These are phyloP conservation scores for Siphamia tubifer DNA, from an alignment of 2,113 vertebrate genomes.

Conservation along the genomic window DNA sequence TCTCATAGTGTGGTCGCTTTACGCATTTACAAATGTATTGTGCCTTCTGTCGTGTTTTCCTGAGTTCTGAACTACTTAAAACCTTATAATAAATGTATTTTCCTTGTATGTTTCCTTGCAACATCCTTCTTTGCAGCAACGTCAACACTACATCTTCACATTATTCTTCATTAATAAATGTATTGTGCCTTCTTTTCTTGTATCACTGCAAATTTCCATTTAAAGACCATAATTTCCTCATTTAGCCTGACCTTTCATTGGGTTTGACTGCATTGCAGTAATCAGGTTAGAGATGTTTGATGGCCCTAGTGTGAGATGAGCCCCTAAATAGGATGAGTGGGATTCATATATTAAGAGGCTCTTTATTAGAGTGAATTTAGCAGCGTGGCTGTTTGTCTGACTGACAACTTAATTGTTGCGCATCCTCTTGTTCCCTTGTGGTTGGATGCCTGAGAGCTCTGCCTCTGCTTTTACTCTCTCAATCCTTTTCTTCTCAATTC, in stretches of 20 bases:
- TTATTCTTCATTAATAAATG: no score
- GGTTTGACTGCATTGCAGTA: conserved; percentile 54
- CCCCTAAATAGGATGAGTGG: conserved; percentile 69
- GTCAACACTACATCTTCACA: no score
- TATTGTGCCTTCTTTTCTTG: no score
- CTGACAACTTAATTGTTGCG: conserved; percentile 70
- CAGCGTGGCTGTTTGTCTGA: conserved; percentile 56
- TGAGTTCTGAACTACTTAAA: background rate
- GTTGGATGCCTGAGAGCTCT: conserved; percentile 44
- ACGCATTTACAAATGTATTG: no score
- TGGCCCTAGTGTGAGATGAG: conserved; percentile 66
- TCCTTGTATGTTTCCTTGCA: no score
- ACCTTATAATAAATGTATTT: background rate
- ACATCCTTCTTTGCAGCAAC: background rate
- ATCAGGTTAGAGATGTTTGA: conserved; percentile 68
- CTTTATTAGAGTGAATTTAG: conserved; percentile 72
- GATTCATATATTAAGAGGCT: conserved; percentile 75
- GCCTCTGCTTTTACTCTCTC: conserved; percentile 24
- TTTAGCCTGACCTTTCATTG: conserved; percentile 51
- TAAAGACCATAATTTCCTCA: conserved; percentile 37
- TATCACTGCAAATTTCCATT: conserved; percentile 2
- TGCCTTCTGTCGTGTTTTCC: no score
- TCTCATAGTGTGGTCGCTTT: no score
- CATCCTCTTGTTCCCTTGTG: conserved; percentile 58
- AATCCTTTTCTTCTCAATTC: background rate